Percentiles rank a stretch among this genome's conserved stretches.
These are phyloP conservation scores for Rapana venosa DNA, from an alignment of 2,888 invertebrate genomes.

Conservation along the genomic window DNA sequence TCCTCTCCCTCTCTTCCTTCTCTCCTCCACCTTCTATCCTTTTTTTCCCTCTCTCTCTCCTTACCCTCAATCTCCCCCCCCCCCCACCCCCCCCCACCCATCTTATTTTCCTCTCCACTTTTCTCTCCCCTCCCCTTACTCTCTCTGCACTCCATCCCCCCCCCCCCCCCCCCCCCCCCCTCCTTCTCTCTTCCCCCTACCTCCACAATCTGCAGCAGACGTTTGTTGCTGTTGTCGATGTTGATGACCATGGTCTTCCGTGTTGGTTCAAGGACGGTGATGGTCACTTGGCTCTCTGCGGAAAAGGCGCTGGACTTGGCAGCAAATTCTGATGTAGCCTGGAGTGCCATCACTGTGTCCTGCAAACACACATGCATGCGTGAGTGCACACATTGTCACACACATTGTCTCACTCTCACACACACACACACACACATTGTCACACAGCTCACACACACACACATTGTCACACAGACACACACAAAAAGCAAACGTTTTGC, in stretches of 20 bases:
- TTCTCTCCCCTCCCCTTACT: too few relatives aligned
- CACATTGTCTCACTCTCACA: too few relatives aligned
- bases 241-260: neutral
- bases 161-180: too few relatives aligned
- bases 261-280: neutral
- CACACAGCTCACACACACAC: too few relatives aligned
- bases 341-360: slow-evolving; percentile 1
- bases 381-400: too few relatives aligned
- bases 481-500: too few relatives aligned
- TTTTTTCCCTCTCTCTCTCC: neutral
- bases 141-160: too few relatives aligned
- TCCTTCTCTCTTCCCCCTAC: neutral
- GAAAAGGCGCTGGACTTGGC: neutral
- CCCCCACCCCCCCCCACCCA: neutral
- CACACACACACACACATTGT: too few relatives aligned
- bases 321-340: neutral
- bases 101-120: too few relatives aligned
- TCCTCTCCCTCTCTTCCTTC: too few relatives aligned
- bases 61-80: neutral
- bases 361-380: neutral
- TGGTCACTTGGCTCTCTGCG: neutral
- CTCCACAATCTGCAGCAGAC: neutral
- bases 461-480: too few relatives aligned
- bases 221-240: neutral
- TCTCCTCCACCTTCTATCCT: too few relatives aligned